Conservation (phyloP, 2,797 vertebrate genomes). For the Anas georgica region DNA sequence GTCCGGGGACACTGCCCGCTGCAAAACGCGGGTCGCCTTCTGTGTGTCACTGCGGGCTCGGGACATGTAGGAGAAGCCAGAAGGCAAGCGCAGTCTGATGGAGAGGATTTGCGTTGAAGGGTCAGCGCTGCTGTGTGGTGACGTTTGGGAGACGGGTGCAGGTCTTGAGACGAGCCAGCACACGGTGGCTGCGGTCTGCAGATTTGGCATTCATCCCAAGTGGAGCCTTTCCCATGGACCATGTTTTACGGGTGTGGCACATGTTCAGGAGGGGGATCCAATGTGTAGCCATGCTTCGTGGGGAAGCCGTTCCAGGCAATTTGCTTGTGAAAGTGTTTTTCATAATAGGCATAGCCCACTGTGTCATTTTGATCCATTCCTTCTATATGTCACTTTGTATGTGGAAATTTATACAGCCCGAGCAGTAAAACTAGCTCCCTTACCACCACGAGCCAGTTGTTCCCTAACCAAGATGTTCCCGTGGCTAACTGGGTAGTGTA, state of each 20-base stretch:
- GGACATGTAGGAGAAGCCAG: not conserved
- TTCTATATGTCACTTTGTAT: accelerated
- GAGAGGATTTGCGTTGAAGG: not conserved
- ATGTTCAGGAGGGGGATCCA: not conserved
- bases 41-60: not conserved
- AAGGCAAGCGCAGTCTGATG: not conserved
- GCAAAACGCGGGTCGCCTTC: not conserved
- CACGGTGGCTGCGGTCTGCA: not conserved
- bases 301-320: not conserved
- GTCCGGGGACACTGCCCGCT: not conserved
- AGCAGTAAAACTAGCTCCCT: not conserved
- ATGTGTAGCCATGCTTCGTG: not conserved
- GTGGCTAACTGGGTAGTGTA: not conserved
- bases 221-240: not conserved
- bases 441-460: not conserved
- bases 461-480: not conserved
- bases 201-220: not conserved
- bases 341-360: not conserved
- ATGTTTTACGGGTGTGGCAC: not conserved
- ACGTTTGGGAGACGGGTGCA: not conserved
- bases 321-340: not conserved
- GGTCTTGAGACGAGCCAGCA: not conserved
- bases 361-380: not conserved
- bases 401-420: not conserved
- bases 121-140: not conserved